These are phyloP conservation scores for Balaenoptera acutorostrata DNA, from an alignment of 2,113 vertebrate genomes.

Conservation along the genomic window DNA sequence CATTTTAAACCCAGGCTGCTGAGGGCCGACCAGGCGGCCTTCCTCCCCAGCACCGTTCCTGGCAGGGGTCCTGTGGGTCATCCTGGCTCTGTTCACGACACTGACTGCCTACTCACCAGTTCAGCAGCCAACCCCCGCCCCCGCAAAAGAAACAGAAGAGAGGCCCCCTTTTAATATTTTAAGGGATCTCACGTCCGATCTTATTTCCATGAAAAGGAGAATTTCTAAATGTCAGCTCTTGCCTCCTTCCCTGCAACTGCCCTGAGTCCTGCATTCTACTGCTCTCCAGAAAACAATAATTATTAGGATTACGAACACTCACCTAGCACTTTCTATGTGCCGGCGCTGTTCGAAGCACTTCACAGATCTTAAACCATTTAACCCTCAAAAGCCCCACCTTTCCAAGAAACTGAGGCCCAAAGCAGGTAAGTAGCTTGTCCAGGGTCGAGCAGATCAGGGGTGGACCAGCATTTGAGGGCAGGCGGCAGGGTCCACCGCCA, in stretches of 20 bases:
- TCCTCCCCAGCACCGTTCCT: too few relatives aligned
- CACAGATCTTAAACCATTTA: not conserved
- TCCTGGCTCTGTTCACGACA: not conserved
- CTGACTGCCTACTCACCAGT: not conserved
- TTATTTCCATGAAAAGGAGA: not conserved
- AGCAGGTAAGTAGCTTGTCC: not conserved
- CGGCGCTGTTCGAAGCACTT: not conserved
- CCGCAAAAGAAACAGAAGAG: not conserved
- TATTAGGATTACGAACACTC: not conserved
- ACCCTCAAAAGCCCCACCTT: not conserved
- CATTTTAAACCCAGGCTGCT: not conserved
- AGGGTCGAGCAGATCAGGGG: not conserved
- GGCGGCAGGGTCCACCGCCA: not conserved
- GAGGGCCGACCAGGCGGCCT: not conserved
- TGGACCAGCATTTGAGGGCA: not conserved
- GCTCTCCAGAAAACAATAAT: not conserved
- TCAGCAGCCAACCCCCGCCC: not conserved
- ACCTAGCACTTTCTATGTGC: not conserved
- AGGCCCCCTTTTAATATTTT: not conserved
- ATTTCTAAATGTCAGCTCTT: not conserved
- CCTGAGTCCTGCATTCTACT: not conserved
- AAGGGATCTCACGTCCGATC: not conserved
- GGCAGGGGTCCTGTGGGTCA: not conserved
- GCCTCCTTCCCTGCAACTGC: not conserved
- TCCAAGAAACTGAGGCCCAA: not conserved